Conservation (phyloP, 2,113 vertebrate species). For the Esox niger region DNA sequence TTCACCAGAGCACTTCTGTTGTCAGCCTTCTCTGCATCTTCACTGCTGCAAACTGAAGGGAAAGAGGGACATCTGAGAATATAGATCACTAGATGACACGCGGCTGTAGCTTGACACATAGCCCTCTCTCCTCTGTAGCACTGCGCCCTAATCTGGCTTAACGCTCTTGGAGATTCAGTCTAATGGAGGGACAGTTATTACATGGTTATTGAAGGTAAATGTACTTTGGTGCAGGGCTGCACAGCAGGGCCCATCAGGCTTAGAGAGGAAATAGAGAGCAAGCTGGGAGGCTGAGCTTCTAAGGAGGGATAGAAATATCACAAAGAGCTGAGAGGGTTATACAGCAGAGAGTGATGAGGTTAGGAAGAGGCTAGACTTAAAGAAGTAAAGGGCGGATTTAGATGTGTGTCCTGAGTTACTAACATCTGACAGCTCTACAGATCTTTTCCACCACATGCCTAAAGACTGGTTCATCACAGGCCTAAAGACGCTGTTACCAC, state of each 20-base stretch:
- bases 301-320: conserved; percentile 22
- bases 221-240: conserved; percentile 77
- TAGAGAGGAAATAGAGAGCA: conserved; percentile 59
- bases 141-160: conserved; percentile 91
- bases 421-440: too few species aligned
- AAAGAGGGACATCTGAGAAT: conserved; percentile 59
- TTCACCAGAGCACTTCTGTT: conserved; percentile 32
- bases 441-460: too few species aligned
- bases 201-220: conserved; percentile 98
- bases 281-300: conserved; percentile 47
- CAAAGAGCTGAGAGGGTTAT: conserved; percentile 49
- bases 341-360: conserved; percentile 42
- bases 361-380: too few species aligned
- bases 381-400: too few species aligned
- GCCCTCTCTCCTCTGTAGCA: conserved; percentile 67
- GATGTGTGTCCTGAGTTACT: too few species aligned
- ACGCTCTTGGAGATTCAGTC: conserved; percentile 85
- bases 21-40: conserved; percentile 41
- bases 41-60: conserved; percentile 60
- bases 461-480: too few species aligned
- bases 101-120: conserved; percentile 58
- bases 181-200: conserved; percentile 97
- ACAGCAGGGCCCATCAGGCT: conserved; percentile 61
- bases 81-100: conserved; percentile 73
- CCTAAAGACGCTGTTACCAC: too few species aligned